Conservation (phyloP, 2,797 vertebrate species). For the Galagoides demidoff region DNA sequence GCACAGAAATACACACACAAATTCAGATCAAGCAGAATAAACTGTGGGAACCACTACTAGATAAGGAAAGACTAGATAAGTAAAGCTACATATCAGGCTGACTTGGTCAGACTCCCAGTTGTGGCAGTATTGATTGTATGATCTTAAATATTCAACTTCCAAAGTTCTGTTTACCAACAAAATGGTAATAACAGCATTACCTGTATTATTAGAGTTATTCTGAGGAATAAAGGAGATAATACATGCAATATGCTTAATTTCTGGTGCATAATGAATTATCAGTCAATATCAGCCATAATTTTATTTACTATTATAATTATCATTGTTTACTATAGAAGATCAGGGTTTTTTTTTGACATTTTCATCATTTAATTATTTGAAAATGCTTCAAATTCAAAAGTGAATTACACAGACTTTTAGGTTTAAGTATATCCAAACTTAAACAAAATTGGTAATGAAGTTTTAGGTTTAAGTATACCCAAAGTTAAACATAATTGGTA, state of each 20-base stretch:
- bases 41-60: neutral
- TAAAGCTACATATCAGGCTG: neutral
- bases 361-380: constrained; percentile 20
- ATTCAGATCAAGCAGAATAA: neutral
- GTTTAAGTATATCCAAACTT: neutral
- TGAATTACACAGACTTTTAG: neutral
- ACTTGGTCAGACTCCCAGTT: neutral
- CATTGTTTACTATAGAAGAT: neutral
- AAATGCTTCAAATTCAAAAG: neutral
- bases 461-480: neutral
- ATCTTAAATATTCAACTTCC: neutral
- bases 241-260: constrained; percentile 39
- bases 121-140: neutral
- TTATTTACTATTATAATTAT: neutral
- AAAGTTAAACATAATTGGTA: neutral
- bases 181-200: neutral
- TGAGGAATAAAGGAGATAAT: neutral
- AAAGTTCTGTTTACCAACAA: neutral
- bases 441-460: neutral
- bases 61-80: neutral
- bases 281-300: neutral
- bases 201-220: neutral
- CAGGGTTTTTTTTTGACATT: neutral
- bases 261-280: neutral
- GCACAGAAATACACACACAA: neutral